phyloP scores from a whole-genome alignment of 2,113 vertebrate species.

The Conger conger region DNA sequence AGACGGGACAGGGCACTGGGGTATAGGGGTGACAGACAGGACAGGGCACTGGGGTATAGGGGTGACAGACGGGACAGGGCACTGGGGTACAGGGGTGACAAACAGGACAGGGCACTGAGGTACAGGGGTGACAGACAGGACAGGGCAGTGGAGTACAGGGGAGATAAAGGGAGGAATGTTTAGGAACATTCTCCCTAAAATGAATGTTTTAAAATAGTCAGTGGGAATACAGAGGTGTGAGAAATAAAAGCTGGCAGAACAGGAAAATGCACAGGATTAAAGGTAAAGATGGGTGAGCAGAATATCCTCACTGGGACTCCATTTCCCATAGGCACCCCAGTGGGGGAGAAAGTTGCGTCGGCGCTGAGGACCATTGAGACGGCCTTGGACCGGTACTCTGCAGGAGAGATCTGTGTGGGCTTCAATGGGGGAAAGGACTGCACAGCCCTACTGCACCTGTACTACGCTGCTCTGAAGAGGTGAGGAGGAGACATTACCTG shows the following conservation, averaged over 20 bases:
- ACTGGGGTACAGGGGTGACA: no score
- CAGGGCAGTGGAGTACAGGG: no score
- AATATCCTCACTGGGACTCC: neutral
- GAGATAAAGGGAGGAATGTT: no score
- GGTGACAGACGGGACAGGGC: no score
- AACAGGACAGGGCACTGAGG: no score
- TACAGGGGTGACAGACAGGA: no score
- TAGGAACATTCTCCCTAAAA: no score
- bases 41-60: no score
- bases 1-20: no score
- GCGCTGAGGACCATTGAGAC: constrained; percentile 80
- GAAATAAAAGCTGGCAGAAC: neutral
- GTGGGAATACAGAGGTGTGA: neutral
- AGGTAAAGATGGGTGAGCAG: neutral
- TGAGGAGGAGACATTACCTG: constrained; percentile 42
- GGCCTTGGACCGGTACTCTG: constrained; percentile 76
- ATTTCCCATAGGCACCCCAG: constrained; percentile 68
- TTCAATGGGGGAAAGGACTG: constrained; percentile 99
- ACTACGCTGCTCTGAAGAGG: constrained; percentile 83
- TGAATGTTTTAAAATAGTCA: neutral
- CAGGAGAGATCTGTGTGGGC: constrained; percentile 82
- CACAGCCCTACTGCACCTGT: constrained; percentile 89
- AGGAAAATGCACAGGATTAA: neutral
- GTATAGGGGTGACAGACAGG: no score
- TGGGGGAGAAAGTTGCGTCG: constrained; percentile 81